Percentiles rank a stretch among this genome's conserved stretches.
phyloP scores from a whole-genome alignment of 2,797 vertebrate genomes.

The Poeciliopsis infans region DNA sequence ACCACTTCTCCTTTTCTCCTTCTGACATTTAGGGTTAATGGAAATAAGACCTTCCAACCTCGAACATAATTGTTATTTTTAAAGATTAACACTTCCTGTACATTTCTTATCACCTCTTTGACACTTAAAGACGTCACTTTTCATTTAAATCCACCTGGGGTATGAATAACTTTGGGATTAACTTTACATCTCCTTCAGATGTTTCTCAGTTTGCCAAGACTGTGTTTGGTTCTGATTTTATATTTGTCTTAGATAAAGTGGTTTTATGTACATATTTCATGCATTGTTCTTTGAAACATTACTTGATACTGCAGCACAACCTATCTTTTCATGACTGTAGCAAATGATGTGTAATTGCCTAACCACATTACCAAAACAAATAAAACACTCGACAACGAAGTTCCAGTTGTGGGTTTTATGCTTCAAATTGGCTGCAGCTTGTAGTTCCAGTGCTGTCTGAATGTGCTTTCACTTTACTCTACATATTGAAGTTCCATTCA shows the following conservation, averaged over 20 bases:
- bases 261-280: not conserved
- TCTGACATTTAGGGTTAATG: not conserved
- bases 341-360: not conserved
- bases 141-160: not conserved
- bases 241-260: not conserved
- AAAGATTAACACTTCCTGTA: not conserved
- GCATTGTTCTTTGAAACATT: not conserved
- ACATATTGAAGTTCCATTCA: conserved; percentile 18
- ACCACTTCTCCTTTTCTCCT: not conserved
- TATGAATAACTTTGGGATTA: not conserved
- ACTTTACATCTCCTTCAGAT: not conserved
- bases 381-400: not conserved
- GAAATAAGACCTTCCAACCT: not conserved
- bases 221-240: not conserved
- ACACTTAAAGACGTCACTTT: not conserved
- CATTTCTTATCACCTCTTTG: not conserved
- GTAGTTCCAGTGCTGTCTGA: conserved; percentile 1
- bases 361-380: not conserved
- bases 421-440: not conserved
- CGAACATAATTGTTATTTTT: not conserved
- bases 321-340: not conserved
- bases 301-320: not conserved
- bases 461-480: not conserved
- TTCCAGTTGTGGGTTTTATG: not conserved
- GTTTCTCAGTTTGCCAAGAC: not conserved